Evolutionary conservation across 2,113 vertebrate genomes (phyloP).

Genomic region (Theristicus caerulescens): DNA sequence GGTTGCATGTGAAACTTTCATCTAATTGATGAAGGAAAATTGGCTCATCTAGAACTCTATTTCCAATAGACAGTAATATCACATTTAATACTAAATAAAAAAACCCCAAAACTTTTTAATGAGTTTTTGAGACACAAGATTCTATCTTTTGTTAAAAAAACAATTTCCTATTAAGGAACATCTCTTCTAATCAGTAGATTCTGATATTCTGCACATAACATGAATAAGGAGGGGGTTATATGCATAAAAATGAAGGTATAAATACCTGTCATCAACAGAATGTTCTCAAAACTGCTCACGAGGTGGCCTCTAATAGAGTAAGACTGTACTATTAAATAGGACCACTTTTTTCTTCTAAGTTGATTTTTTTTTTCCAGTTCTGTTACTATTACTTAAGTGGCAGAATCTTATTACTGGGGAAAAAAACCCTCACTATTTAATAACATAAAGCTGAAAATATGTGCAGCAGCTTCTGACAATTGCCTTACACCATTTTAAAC

Average conservation of each 20-base stretch:
- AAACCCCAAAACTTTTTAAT: neutral
- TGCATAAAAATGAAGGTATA: neutral
- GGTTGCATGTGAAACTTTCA: neutral
- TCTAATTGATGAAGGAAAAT: neutral
- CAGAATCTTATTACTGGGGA: neutral
- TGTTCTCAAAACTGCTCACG: neutral
- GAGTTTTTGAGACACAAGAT: neutral
- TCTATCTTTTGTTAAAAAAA: neutral
- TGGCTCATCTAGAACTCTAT: neutral
- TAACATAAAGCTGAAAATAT: neutral
- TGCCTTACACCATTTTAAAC: neutral
- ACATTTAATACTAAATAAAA: neutral
- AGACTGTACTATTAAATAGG: neutral
- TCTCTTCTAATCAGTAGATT: neutral
- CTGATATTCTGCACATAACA: neutral
- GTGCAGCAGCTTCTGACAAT: neutral
- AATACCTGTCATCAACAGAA: neutral
- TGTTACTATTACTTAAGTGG: neutral
- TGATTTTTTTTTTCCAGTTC: neutral
- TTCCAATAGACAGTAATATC: neutral
- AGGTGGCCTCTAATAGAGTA: neutral
- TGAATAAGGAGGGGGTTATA: neutral
- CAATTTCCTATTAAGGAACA: neutral
- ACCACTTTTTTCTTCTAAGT: neutral
- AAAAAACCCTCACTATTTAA: neutral